Evolutionary conservation across 2,888 invertebrate genomes (phyloP).

Genomic region (Hydropsyche betteni): DNA sequence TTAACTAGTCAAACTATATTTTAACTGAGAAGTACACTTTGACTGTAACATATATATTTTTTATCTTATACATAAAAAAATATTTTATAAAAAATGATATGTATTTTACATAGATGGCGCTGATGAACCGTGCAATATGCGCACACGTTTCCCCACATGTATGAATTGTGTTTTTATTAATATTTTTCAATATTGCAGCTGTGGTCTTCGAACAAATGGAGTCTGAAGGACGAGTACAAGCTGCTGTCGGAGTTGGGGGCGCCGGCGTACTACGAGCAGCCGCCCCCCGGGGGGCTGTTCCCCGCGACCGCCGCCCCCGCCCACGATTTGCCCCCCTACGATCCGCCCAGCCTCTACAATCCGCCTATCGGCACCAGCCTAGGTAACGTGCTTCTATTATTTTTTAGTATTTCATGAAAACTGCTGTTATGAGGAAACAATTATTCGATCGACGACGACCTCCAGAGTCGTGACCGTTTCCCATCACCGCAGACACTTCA

Average conservation of each 20-base stretch:
- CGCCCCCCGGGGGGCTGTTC: conserved; percentile 60
- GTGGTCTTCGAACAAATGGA: conserved; percentile 91
- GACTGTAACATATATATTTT: no score
- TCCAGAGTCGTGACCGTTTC: conserved; percentile 28
- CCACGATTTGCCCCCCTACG: conserved; percentile 61
- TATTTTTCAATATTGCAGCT: conserved; percentile 63
- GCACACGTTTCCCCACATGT: background rate
- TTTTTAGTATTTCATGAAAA: no score
- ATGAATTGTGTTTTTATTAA: background rate
- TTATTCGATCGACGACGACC: conserved; percentile 7
- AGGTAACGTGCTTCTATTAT: conserved; percentile 61
- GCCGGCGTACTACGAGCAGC: conserved; percentile 60
- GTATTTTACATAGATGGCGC: no score
- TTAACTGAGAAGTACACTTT: no score
- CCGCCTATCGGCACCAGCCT: conserved; percentile 78
- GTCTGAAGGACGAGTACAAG: conserved; percentile 91
- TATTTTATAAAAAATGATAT: no score
- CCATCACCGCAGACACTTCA: conserved; percentile 6
- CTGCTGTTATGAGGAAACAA: no score
- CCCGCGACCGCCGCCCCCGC: conserved; percentile 66
- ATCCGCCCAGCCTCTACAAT: conserved; percentile 74
- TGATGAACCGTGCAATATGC: no score
- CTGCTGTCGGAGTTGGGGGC: conserved; percentile 82
- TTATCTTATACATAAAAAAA: no score
- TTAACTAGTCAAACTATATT: no score